phyloP scores from a whole-genome alignment of 2,113 vertebrate species.

The Larimichthys polyactis region DNA sequence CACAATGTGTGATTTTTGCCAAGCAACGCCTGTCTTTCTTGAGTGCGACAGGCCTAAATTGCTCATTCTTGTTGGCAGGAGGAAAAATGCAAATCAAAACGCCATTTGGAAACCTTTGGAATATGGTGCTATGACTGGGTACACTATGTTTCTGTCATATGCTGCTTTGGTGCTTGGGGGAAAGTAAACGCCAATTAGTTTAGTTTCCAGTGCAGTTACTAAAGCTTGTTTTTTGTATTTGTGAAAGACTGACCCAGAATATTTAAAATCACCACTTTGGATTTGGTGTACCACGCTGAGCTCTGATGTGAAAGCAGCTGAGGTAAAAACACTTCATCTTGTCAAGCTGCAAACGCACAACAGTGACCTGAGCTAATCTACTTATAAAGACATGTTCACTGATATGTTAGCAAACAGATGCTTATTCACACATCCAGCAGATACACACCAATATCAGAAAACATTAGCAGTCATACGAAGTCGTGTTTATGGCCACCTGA shows the following conservation, averaged over 20 bases:
- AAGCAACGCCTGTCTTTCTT: conserved; percentile 37
- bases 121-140: conserved; percentile 46
- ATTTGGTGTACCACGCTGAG: not conserved
- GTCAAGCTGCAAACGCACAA: not conserved
- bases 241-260: not conserved
- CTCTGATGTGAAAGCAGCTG: not conserved
- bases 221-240: conserved; percentile 18
- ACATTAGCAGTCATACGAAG: too few relatives aligned
- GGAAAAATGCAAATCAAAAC: conserved; percentile 60
- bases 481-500: too few relatives aligned
- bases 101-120: conserved; percentile 67
- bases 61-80: conserved; percentile 65
- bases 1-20: conserved; percentile 45
- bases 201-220: conserved; percentile 32
- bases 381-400: not conserved
- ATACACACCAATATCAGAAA: too few relatives aligned
- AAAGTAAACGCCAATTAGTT: conserved; percentile 68
- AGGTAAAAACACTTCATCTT: conserved; percentile 2
- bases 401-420: too few relatives aligned
- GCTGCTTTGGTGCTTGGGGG: conserved; percentile 41
- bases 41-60: conserved; percentile 66
- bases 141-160: conserved; percentile 56
- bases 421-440: too few relatives aligned
- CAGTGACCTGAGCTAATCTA: not conserved
- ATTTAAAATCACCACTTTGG: not conserved